Base-by-base conservation (phyloP, 2,797 vertebrate species). In the Morelia viridis region DNA sequence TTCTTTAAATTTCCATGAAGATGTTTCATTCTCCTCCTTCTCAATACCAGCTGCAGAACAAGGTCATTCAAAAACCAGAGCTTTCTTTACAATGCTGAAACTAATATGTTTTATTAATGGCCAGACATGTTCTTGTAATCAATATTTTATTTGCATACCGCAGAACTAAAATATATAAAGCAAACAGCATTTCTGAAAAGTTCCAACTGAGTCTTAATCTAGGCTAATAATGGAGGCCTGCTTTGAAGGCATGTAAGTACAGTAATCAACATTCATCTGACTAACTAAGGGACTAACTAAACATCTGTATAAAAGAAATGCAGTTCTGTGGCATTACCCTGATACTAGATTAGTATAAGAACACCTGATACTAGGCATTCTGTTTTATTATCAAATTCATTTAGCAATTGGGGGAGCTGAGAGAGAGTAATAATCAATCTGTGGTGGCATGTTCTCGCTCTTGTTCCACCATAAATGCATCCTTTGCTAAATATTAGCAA, bases 11-110 rank as follows among this genome's bases (percentile, higher is more conserved):
- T 93, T 85, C 89, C 85, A 68, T 9, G 17, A 93, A 94, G 91
- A 46, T 28, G 91, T 53, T 94, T 93, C 96, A 95, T 93, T 96
- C 68, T 91, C 90, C 2, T 92, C 91, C 96, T 95, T 92, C 96
- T 61, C 28, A 57, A 76, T 31, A 91, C 50, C 8, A 93, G 91
- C 92, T 57, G 92, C 0, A 0, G 2, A 64, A 93, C 68, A 87
- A 76, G 64, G 31, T 90, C 68, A 50, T 3, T 94, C 87, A 53
- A 92, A 96, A 96, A 62, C 2, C 90, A 31, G 56, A 0, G 8
- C 92, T 95, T 94, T 91, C 76, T 96, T 94, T 89, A 91, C 90
- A 94, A 92, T 71, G 35, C 92, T 24, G 90, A 53, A 0, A 53
- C 0, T 24, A 53, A 31, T n/a, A 3, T 5, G 35, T 58, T 62